A percentile compares a stretch with the other conserved stretches of the same genome.
Conservation (phyloP, 53 echinoderm and acorn worm genomes). For the Luidia sarsii region DNA sequence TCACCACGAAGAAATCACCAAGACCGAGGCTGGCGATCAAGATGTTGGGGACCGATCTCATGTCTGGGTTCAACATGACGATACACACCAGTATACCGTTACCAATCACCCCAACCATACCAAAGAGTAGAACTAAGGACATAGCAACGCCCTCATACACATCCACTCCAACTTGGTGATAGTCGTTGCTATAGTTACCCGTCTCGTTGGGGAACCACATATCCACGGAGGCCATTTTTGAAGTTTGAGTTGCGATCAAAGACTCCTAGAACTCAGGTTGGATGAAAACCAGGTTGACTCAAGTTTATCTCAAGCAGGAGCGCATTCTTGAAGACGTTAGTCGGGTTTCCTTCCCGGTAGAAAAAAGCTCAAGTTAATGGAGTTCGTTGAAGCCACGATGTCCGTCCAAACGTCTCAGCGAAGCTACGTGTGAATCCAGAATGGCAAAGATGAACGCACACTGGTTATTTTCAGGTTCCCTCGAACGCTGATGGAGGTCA, state of each 20-base stretch:
- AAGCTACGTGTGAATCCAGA: neutral
- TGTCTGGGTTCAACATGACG: constrained; percentile 84
- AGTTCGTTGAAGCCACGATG: neutral
- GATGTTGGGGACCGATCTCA: constrained; percentile 92
- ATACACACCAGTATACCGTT: constrained; percentile 85
- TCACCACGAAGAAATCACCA: constrained; percentile 82
- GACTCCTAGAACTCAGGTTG: too few relatives aligned
- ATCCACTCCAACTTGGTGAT: neutral
- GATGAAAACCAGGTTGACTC: too few relatives aligned
- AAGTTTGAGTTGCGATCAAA: too few relatives aligned
- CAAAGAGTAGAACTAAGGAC: constrained; percentile 60
- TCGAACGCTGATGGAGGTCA: neutral
- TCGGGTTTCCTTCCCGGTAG: too few relatives aligned
- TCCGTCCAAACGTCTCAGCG: neutral
- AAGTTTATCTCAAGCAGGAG: too few relatives aligned
- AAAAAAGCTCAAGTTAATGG: neutral
- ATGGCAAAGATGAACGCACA: neutral
- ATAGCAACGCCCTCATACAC: constrained; percentile 45
- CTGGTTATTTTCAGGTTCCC: neutral
- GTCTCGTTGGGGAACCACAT: constrained; percentile 4
- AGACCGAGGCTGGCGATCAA: constrained; percentile 88
- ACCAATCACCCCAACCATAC: constrained; percentile 75
- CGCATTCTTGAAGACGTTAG: too few relatives aligned
- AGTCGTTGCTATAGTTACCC: neutral
- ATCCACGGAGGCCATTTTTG: constrained; percentile 11